Evolutionary conservation across 2,113 vertebrate species (phyloP).

Genomic region (Myotis davidii): DNA sequence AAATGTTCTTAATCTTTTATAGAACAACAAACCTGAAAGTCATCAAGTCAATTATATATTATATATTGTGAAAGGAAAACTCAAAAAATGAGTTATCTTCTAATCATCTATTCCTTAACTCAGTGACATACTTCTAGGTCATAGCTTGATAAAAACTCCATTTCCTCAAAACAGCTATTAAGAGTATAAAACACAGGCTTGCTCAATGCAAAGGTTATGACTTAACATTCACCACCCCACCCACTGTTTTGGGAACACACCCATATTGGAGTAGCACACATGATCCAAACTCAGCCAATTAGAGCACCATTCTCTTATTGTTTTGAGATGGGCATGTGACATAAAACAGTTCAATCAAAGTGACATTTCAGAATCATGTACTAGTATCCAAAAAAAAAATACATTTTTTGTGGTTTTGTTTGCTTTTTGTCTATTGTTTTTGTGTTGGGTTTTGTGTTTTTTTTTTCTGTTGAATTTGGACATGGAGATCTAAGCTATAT

Average conservation of each 20-base stretch:
- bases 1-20: not conserved
- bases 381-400: not conserved
- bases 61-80: not conserved
- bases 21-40: not conserved
- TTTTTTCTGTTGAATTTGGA: not conserved
- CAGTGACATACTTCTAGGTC: not conserved
- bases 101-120: not conserved
- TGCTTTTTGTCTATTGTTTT: no score
- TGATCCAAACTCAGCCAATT: not conserved
- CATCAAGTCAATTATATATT: not conserved
- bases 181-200: not conserved
- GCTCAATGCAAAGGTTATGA: not conserved
- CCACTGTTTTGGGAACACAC: not conserved
- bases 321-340: not conserved
- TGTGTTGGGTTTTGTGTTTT: no score
- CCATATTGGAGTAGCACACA: not conserved
- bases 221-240: not conserved
- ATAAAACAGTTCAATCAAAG: not conserved
- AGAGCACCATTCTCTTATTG: not conserved
- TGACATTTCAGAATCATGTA: slow-evolving; percentile 12
- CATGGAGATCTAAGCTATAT: not conserved
- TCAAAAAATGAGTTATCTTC: not conserved
- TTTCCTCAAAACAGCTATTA: not conserved
- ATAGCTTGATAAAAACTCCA: not conserved
- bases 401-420: no score